phyloP scores from a whole-genome alignment of 1,140 invertebrate genomes.

The Linepithema humile region DNA sequence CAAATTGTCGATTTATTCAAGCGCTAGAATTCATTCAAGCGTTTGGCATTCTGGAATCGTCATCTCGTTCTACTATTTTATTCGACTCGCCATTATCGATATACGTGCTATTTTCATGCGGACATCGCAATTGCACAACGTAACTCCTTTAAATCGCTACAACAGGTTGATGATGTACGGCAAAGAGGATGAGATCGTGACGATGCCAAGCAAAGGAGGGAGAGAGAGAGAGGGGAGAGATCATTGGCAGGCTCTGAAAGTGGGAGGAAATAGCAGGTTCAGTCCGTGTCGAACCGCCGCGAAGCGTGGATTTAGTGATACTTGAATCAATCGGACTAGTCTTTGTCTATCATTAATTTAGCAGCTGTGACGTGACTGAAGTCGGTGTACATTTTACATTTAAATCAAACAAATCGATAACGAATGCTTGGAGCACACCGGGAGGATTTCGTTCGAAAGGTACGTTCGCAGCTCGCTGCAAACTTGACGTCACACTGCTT shows the following conservation, averaged over 20 bases:
- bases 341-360: background rate
- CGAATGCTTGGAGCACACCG: background rate
- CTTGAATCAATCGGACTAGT: background rate
- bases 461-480: background rate
- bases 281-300: conserved; percentile 18
- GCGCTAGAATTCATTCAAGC: too few species aligned
- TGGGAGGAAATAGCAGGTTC: conserved; percentile 17
- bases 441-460: background rate
- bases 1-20: background rate
- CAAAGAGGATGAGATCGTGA: conserved; percentile 30
- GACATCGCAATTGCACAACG: conserved; percentile 8
- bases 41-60: background rate
- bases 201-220: conserved; percentile 16
- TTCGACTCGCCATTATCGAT: background rate
- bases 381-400: background rate
- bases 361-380: background rate
- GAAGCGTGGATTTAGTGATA: conserved; percentile 32
- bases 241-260: conserved; percentile 5
- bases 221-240: conserved; percentile 9
- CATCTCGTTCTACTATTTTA: conserved; percentile 12
- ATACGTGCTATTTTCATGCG: background rate
- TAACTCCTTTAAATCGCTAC: background rate
- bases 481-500: background rate
- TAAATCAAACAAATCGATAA: background rate
- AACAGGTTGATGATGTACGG: conserved; percentile 51